These are phyloP conservation scores for Therioaphis trifolii DNA, from an alignment of 2,888 invertebrate species.

Conservation along the genomic window DNA sequence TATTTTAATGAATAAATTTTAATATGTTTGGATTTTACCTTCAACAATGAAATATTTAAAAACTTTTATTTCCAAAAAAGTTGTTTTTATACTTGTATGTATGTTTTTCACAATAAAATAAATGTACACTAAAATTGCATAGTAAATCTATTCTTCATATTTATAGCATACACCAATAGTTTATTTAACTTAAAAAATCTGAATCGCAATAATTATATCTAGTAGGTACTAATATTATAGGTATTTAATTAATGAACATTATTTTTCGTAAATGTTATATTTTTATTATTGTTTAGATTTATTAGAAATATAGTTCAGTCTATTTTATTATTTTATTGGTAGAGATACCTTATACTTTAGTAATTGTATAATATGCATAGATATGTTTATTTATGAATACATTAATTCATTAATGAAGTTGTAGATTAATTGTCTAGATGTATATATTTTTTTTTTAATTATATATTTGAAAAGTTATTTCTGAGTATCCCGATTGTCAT, in stretches of 20 bases:
- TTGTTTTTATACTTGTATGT: too few relatives aligned
- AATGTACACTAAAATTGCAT: too few relatives aligned
- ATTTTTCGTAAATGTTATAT: slow-evolving; percentile 47
- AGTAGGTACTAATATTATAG: slow-evolving; percentile 17
- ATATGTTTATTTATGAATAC: not conserved
- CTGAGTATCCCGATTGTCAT: too few relatives aligned
- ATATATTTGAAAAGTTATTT: not conserved
- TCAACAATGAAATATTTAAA: too few relatives aligned
- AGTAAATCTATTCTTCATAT: too few relatives aligned
- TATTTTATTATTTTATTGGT: too few relatives aligned
- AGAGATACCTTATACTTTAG: slow-evolving; percentile 21
- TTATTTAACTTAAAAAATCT: not conserved
- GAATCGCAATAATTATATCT: slow-evolving; percentile 51
- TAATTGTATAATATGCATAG: not conserved
- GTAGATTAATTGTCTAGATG: not conserved
- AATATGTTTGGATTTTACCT: too few relatives aligned
- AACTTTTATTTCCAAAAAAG: too few relatives aligned
- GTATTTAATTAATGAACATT: slow-evolving; percentile 24
- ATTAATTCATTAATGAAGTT: not conserved
- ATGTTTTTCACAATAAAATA: too few relatives aligned
- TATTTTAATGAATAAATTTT: too few relatives aligned
- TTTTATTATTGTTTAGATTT: slow-evolving; percentile 17
- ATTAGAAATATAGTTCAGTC: slow-evolving; percentile 38
- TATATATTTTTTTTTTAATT: not conserved
- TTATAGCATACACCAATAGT: too few relatives aligned